phyloP scores from a whole-genome alignment of 2,888 invertebrate genomes.

The Drosophila flavopinicola region DNA sequence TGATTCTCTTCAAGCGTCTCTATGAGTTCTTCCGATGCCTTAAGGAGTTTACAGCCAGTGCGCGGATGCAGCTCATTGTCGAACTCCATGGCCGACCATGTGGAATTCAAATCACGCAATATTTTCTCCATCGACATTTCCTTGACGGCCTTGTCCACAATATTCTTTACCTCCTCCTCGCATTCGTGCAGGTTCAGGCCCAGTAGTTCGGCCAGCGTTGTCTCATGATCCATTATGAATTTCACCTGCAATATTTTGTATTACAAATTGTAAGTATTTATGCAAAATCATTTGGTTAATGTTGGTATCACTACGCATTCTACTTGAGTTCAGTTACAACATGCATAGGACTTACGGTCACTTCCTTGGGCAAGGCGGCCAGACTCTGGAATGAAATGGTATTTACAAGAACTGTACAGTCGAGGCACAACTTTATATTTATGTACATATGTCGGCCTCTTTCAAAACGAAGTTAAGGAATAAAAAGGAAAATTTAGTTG shows the following conservation, averaged over 20 bases:
- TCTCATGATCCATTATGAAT: conserved; percentile 96
- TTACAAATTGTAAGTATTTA: conserved; percentile 3
- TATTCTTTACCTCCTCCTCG: conserved; percentile 98
- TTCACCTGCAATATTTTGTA: conserved; percentile 87
- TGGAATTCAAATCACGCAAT: conserved; percentile 93
- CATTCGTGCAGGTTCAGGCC: conserved; percentile 97
- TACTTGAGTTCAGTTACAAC: conserved; percentile 33
- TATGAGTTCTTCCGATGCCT: conserved; percentile 97
- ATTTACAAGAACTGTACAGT: conserved; percentile 83
- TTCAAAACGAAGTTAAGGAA: conserved; percentile 37
- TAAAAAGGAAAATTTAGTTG: conserved; percentile 36
- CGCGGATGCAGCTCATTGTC: conserved; percentile 94
- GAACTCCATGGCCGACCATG: conserved; percentile 96
- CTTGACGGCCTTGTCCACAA: conserved; percentile 98
- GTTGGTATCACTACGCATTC: conserved; percentile 19
- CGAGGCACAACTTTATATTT: conserved; percentile 48
- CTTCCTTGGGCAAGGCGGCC: conserved; percentile 91
- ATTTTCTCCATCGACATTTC: conserved; percentile 99
- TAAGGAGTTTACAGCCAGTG: conserved; percentile 93
- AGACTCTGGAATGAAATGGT: conserved; percentile 89
- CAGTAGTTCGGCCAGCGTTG: conserved; percentile 95
- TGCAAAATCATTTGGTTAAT: neutral
- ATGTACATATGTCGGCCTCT: conserved; percentile 40
- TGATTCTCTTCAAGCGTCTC: conserved; percentile 99
- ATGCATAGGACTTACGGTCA: conserved; percentile 88